Conservation (phyloP, 2,113 vertebrate genomes). For the Percopsis transmontana region DNA sequence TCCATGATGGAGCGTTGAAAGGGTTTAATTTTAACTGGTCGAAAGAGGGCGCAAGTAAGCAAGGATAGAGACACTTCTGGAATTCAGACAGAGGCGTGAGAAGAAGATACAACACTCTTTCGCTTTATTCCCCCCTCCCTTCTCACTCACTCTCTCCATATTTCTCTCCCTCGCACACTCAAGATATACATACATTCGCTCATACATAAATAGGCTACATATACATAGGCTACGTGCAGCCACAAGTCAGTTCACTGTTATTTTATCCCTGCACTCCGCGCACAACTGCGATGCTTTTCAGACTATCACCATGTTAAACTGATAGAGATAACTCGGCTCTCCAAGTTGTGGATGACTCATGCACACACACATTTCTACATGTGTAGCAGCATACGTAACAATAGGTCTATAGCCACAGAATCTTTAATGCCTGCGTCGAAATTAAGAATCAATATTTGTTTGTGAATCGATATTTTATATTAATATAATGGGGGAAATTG, state of each 20-base stretch:
- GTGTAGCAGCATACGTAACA: too few species aligned
- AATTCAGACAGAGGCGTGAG: constrained; percentile 58
- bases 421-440: too few species aligned
- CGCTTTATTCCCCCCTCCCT: neutral
- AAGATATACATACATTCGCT: neutral
- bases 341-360: constrained; percentile 16
- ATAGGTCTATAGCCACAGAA: too few species aligned
- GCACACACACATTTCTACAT: neutral
- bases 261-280: constrained; percentile 19
- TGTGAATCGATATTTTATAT: too few species aligned
- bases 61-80: constrained; percentile 68
- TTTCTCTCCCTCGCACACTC: neutral
- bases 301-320: constrained; percentile 9
- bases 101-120: constrained; percentile 49
- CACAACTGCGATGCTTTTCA: neutral
- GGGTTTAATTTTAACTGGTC: constrained; percentile 35
- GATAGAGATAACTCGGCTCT: neutral
- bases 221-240: neutral
- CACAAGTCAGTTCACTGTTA: too few species aligned
- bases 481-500: too few species aligned
- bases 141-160: neutral
- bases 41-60: constrained; percentile 79
- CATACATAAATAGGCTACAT: constrained; percentile 2
- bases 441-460: too few species aligned
- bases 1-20: neutral